Conservation (phyloP, 2,797 vertebrate species). For the Sciurus vulgaris region DNA sequence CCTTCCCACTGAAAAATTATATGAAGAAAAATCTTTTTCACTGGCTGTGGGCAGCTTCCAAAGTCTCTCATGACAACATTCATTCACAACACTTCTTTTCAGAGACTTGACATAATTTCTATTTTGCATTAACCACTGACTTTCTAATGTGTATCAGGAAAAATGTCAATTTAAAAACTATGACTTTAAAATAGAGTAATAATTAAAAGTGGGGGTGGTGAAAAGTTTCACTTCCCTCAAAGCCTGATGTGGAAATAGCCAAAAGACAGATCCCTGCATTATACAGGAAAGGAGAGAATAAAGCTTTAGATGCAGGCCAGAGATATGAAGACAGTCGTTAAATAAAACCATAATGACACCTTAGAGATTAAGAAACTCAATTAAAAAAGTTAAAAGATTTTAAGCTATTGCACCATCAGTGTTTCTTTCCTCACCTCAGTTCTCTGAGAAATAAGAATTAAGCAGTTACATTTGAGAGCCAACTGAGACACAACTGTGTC, state of each 20-base stretch:
- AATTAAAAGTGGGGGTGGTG: background rate
- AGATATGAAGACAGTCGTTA: background rate
- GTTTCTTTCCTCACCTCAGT: background rate
- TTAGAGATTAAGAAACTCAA: background rate
- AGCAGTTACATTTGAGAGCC: background rate
- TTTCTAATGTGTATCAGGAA: background rate
- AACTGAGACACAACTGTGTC: background rate
- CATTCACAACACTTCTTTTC: background rate
- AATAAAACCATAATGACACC: background rate
- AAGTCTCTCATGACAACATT: background rate
- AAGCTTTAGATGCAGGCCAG: background rate
- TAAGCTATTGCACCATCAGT: background rate
- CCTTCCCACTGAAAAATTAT: background rate
- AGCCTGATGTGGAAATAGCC: background rate
- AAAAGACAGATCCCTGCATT: background rate
- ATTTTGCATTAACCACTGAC: background rate
- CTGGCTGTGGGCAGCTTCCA: background rate
- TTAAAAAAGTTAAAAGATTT: background rate
- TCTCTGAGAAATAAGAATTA: conserved; percentile 21
- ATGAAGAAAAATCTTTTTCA: background rate
- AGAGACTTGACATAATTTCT: background rate
- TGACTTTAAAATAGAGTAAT: background rate
- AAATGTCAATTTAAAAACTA: conserved; percentile 1
- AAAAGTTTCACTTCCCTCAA: conserved; percentile 38
- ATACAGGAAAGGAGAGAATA: background rate